Evolutionary conservation across 1,140 invertebrate genomes (phyloP).

Genomic region (Samia ricini): DNA sequence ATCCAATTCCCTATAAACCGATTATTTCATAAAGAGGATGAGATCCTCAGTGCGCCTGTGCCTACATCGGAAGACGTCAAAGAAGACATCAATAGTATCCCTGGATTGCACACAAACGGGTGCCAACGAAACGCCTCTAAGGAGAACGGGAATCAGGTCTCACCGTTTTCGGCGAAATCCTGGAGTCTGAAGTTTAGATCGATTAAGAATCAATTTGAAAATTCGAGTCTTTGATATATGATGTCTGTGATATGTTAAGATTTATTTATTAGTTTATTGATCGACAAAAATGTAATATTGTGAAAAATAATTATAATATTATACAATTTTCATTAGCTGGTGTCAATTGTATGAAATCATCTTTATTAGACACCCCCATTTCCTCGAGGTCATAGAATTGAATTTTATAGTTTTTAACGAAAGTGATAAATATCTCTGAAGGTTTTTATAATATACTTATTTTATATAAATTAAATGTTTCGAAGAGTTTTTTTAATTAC

Average conservation of each 20-base stretch:
- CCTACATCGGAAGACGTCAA: neutral
- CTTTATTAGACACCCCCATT: too few species aligned
- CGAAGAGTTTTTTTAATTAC: too few species aligned
- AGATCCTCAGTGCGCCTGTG: neutral
- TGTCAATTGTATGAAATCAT: too few species aligned
- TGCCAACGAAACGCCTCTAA: neutral
- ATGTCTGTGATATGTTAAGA: neutral
- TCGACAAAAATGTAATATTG: neutral
- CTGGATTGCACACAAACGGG: neutral
- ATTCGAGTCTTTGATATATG: slow-evolving; percentile 39
- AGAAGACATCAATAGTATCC: neutral
- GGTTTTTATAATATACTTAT: too few species aligned
- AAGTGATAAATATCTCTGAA: too few species aligned
- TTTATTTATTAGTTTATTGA: neutral
- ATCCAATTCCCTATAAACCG: slow-evolving; percentile 58
- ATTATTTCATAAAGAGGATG: slow-evolving; percentile 38
- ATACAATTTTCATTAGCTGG: too few species aligned
- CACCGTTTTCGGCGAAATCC: slow-evolving; percentile 24
- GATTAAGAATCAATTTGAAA: slow-evolving; percentile 35
- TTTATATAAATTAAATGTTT: too few species aligned
- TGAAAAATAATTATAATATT: too few species aligned
- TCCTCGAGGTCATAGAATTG: too few species aligned
- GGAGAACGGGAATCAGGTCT: neutral
- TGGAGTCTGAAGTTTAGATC: slow-evolving; percentile 48
- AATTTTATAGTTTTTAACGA: too few species aligned